These are phyloP conservation scores for Eurosta solidaginis DNA, from an alignment of 1,140 invertebrate genomes.

Conservation along the genomic window DNA sequence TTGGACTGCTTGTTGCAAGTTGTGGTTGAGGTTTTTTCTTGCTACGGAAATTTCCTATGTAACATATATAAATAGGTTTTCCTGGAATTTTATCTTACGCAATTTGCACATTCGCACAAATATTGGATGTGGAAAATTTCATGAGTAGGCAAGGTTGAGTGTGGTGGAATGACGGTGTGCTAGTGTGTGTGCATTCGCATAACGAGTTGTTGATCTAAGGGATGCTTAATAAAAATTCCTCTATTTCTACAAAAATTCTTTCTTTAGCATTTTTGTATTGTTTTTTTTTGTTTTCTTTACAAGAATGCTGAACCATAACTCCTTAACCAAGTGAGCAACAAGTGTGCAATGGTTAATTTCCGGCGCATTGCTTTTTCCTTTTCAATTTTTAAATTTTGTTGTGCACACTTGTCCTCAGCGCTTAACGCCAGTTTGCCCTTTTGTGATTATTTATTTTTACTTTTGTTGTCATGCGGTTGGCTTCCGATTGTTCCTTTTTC, in stretches of 20 bases:
- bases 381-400: not conserved
- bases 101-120: not conserved
- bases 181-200: not conserved
- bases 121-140: not conserved
- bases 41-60: not conserved
- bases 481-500: slow-evolving; percentile 12
- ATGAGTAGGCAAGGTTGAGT: not conserved
- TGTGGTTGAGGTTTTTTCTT: not conserved
- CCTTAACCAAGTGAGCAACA: not conserved
- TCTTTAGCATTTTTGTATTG: not conserved
- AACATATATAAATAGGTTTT: not conserved
- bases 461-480: not conserved
- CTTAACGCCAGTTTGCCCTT: not conserved
- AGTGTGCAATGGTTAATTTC: not conserved
- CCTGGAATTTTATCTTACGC: not conserved
- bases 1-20: not conserved
- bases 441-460: too few species aligned
- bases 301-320: not conserved
- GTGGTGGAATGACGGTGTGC: not conserved
- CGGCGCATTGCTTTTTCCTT: not conserved
- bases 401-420: not conserved
- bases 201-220: not conserved
- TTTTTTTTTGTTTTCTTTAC: too few species aligned
- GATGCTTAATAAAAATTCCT: not conserved
- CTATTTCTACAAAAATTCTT: not conserved